Percentiles rank a stretch among this genome's conserved stretches.
Evolutionary conservation across 1,140 invertebrate species (phyloP).

Genomic region (Zaprionus taronus): DNA sequence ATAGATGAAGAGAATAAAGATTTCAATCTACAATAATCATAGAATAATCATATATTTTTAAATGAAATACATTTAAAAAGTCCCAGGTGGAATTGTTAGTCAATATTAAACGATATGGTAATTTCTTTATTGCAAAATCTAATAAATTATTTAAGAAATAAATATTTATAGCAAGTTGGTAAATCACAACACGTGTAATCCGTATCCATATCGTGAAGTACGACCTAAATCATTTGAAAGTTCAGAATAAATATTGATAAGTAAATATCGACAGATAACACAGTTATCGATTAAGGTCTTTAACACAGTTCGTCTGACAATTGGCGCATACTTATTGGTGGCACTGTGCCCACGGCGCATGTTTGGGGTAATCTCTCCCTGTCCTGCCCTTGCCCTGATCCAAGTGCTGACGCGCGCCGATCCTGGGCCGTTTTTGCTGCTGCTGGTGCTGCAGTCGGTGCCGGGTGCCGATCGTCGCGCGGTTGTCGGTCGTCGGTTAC

Average conservation of each 20-base stretch:
- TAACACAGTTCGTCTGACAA: not conserved
- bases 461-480: not conserved
- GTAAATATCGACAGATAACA: not conserved
- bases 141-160: too few relatives aligned
- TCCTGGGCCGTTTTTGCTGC: slow-evolving; percentile 42
- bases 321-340: not conserved
- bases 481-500: slow-evolving; percentile 9
- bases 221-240: too few relatives aligned
- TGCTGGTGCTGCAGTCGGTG: slow-evolving; percentile 5
- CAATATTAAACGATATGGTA: too few relatives aligned
- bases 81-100: too few relatives aligned
- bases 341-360: not conserved
- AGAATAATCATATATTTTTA: not conserved
- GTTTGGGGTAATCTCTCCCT: not conserved
- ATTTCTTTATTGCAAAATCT: too few relatives aligned
- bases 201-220: too few relatives aligned
- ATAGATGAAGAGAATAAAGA: not conserved
- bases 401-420: slow-evolving; percentile 74
- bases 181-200: too few relatives aligned
- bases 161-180: too few relatives aligned
- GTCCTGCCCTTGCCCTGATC: slow-evolving; percentile 33
- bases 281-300: not conserved
- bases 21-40: not conserved
- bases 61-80: too few relatives aligned
- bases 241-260: too few relatives aligned